Conservation (phyloP, 2,888 invertebrate species). For the Flexamia atlantica region DNA sequence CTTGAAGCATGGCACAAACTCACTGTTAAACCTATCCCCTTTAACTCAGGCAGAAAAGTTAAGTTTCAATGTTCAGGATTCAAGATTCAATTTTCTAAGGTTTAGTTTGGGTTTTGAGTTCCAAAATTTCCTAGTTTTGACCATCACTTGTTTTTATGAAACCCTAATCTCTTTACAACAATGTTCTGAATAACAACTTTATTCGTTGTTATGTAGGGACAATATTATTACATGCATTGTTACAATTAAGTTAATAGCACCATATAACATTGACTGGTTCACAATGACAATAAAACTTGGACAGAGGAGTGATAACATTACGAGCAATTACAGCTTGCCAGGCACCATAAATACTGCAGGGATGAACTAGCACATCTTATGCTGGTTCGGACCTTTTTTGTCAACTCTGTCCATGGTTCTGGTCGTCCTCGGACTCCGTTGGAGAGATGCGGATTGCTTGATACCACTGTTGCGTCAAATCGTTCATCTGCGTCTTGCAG, state of each 20-base stretch:
- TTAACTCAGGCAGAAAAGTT: no score
- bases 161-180: not conserved
- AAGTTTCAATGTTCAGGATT: no score
- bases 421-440: conserved; percentile 90
- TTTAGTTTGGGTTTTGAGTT: no score
- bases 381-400: conserved; percentile 14
- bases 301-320: not conserved
- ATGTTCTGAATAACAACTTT: not conserved
- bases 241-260: not conserved
- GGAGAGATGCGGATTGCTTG: conserved; percentile 95
- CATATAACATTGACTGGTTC: not conserved
- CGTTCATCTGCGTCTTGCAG: conserved; percentile 97
- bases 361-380: not conserved
- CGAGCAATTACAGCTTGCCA: conserved; percentile 33
- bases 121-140: no score
- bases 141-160: no score
- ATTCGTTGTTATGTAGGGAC: not conserved
- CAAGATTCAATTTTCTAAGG: no score
- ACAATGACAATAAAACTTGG: not conserved
- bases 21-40: no score
- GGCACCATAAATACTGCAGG: conserved; percentile 24
- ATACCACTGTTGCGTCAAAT: conserved; percentile 98
- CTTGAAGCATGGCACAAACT: no score
- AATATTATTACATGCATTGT: not conserved
- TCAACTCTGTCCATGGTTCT: conserved; percentile 62